Conservation (phyloP, 2,888 invertebrate genomes). For the Campoletis raptor region DNA sequence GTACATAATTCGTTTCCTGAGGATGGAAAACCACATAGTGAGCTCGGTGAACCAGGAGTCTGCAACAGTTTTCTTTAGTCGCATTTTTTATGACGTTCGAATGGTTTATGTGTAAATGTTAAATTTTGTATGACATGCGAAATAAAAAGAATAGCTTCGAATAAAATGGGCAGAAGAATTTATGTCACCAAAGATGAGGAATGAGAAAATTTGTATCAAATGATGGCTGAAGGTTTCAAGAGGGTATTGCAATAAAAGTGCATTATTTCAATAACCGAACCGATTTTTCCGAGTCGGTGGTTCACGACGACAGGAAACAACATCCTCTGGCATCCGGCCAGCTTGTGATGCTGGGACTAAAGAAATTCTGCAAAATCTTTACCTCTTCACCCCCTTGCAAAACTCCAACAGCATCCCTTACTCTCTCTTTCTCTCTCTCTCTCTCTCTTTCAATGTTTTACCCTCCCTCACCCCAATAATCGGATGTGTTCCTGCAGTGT, state of each 20-base stretch:
- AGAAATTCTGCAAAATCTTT: slow-evolving; percentile 62
- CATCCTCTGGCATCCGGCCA: slow-evolving; percentile 82
- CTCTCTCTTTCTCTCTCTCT: no score
- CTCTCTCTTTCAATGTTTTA: background rate
- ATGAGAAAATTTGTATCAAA: slow-evolving; percentile 25
- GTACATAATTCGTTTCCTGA: slow-evolving; percentile 69
- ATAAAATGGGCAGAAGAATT: slow-evolving; percentile 14
- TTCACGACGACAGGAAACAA: slow-evolving; percentile 83
- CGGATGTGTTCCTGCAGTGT: slow-evolving; percentile 83
- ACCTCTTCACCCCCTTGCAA: background rate
- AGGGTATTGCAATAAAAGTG: slow-evolving; percentile 80
- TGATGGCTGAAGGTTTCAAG: slow-evolving; percentile 41
- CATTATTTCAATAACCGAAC: slow-evolving; percentile 84
- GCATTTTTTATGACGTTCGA: background rate
- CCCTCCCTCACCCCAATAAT: slow-evolving; percentile 77
- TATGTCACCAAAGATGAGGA: slow-evolving; percentile 2
- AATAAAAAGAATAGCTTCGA: slow-evolving; percentile 12
- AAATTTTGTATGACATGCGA: slow-evolving; percentile 2
- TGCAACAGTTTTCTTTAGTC: slow-evolving; percentile 32
- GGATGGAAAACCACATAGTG: slow-evolving; percentile 57
- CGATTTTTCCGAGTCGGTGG: slow-evolving; percentile 82
- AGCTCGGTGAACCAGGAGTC: slow-evolving; percentile 20
- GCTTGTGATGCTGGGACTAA: slow-evolving; percentile 62
- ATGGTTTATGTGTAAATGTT: background rate
- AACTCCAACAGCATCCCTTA: background rate